Percentiles rank a stretch among this genome's conserved stretches.
Conservation (phyloP, 2,113 vertebrate species). For the Mesitornis unicolor region DNA sequence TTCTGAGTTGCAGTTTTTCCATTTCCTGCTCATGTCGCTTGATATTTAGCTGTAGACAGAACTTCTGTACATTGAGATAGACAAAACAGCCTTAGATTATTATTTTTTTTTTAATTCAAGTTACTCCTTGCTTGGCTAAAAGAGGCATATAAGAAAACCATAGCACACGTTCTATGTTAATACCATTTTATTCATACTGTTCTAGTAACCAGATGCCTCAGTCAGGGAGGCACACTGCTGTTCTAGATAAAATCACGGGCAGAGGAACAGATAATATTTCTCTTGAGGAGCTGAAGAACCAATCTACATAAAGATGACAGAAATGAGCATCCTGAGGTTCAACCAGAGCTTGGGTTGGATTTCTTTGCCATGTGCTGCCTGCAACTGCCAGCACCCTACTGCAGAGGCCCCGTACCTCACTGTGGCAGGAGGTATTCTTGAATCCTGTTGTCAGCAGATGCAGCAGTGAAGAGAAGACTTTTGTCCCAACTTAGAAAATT, state of each 20-base stretch:
- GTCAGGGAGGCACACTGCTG: neutral
- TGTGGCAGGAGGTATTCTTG: neutral
- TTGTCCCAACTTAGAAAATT: neutral
- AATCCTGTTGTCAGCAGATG: neutral
- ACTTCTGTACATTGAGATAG: neutral
- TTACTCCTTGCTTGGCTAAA: neutral
- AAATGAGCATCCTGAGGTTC: neutral
- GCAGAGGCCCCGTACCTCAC: neutral
- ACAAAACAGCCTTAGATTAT: neutral
- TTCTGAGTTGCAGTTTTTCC: neutral
- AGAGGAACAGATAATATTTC: neutral
- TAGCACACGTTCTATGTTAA: neutral
- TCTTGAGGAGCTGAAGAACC: neutral
- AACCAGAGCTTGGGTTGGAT: neutral
- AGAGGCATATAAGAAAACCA: neutral
- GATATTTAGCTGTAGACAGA: neutral
- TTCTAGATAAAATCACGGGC: neutral
- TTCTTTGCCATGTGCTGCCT: neutral
- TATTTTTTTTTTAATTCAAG: neutral
- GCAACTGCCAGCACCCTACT: too few species aligned
- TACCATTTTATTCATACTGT: neutral
- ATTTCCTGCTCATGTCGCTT: neutral
- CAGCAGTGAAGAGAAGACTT: accelerated
- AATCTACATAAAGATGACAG: neutral
- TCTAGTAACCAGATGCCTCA: neutral